Evolutionary conservation across 2,888 invertebrate species (phyloP).

Genomic region (Drosophila antonietae): DNA sequence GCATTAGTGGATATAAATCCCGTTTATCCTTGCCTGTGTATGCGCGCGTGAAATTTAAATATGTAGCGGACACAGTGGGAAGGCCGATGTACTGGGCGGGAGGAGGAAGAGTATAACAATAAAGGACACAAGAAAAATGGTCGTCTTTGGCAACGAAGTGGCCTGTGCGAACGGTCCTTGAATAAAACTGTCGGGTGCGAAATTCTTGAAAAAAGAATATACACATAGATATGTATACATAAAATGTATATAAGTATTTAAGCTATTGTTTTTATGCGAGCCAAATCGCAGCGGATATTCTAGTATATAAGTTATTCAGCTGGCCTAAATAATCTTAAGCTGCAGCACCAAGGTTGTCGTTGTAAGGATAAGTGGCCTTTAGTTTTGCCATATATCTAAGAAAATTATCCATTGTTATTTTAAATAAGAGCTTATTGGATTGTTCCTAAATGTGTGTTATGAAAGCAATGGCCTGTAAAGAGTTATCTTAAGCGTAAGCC

Average conservation of each 20-base stretch:
- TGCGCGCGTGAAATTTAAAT: constrained; percentile 78
- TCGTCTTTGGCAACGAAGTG: constrained; percentile 53
- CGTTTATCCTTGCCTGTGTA: constrained; percentile 76
- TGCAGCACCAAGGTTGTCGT: constrained; percentile 1
- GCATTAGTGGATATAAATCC: constrained; percentile 80
- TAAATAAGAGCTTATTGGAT: not conserved
- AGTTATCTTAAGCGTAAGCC: not conserved
- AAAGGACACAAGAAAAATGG: constrained; percentile 59
- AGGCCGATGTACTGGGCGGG: constrained; percentile 16
- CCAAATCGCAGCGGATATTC: constrained; percentile 20
- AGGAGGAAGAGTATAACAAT: constrained; percentile 49
- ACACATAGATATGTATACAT: not conserved
- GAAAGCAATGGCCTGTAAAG: not conserved
- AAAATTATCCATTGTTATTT: constrained; percentile 8
- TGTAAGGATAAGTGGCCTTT: constrained; percentile 23
- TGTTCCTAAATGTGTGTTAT: not conserved
- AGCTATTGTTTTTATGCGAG: constrained; percentile 56
- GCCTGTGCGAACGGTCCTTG: constrained; percentile 51
- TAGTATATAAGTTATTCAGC: constrained; percentile 23
- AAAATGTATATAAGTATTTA: constrained; percentile 34
- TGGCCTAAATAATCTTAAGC: constrained; percentile 30
- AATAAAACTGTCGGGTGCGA: constrained; percentile 48
- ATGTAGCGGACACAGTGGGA: constrained; percentile 48
- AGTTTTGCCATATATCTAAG: constrained; percentile 13
- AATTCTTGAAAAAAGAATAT: constrained; percentile 31